Evolutionary conservation across 2,113 vertebrate species (phyloP).

Genomic region (Monopterus albus): DNA sequence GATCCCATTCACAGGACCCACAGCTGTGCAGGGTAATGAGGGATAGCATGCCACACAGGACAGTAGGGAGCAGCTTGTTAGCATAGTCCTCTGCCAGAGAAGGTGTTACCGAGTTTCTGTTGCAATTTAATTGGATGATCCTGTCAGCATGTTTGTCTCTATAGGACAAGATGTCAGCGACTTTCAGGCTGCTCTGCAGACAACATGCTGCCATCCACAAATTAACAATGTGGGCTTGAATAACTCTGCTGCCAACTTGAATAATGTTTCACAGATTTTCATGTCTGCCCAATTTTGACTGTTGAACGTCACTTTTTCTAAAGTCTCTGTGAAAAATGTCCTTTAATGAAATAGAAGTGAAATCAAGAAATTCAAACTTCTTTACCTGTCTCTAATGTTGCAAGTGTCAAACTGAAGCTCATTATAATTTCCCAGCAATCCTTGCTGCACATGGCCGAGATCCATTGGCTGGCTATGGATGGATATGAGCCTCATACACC

Average conservation of each 20-base stretch:
- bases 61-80: constrained; percentile 76
- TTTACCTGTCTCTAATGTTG: constrained; percentile 96
- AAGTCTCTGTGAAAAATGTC: not conserved
- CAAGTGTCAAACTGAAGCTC: constrained; percentile 95
- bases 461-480: constrained; percentile 94
- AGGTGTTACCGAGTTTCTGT: constrained; percentile 57
- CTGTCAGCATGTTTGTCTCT: constrained; percentile 69
- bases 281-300: constrained; percentile 1
- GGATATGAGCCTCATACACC: constrained; percentile 94
- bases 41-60: constrained; percentile 53
- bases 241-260: constrained; percentile 33
- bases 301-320: not conserved
- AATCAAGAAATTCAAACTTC: not conserved
- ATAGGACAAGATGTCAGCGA: constrained; percentile 63
- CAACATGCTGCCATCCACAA: constrained; percentile 48
- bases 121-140: constrained; percentile 78
- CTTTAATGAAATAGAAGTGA: constrained; percentile 6
- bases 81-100: constrained; percentile 68
- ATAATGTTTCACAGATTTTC: constrained; percentile 8
- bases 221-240: constrained; percentile 52
- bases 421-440: constrained; percentile 91
- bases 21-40: constrained; percentile 72
- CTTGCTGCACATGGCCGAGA: constrained; percentile 92
- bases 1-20: constrained; percentile 15
- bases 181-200: constrained; percentile 52